Percentiles rank a stretch among this genome's conserved stretches.
Conservation (phyloP, 1,140 invertebrate genomes). For the Nasonia longicornis region DNA sequence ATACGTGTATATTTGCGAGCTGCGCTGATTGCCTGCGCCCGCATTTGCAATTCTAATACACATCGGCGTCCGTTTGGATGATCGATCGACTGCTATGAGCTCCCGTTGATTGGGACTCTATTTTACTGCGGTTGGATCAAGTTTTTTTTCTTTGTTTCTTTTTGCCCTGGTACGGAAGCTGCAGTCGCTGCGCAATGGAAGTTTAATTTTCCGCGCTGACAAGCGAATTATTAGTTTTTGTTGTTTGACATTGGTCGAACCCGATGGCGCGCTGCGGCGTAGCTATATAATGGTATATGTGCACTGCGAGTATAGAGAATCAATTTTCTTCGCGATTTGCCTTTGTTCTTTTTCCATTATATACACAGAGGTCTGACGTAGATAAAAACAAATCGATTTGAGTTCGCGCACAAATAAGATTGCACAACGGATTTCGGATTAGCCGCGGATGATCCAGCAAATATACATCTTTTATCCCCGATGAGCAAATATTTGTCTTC, state of each 20-base stretch:
- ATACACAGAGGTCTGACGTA: background rate
- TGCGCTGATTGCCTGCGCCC: background rate
- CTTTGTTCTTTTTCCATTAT: background rate
- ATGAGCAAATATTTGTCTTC: background rate
- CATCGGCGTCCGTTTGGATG: background rate
- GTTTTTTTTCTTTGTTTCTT: background rate
- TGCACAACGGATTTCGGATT: background rate
- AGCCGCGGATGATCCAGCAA: background rate
- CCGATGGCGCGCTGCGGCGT: too few species aligned
- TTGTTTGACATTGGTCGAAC: background rate
- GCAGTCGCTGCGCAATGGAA: background rate
- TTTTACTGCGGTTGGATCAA: too few species aligned
- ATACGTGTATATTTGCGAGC: background rate
- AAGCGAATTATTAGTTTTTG: background rate
- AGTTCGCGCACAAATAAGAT: background rate
- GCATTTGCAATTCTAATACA: background rate
- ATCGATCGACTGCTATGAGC: background rate
- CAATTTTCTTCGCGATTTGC: background rate
- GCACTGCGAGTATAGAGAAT: background rate
- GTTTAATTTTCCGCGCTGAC: background rate
- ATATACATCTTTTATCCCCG: background rate
- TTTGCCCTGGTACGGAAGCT: too few species aligned
- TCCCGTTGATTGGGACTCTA: background rate
- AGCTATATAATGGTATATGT: too few species aligned
- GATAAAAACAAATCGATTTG: background rate